Conservation (phyloP, 2,888 invertebrate species). For the Drosophila anceps region DNA sequence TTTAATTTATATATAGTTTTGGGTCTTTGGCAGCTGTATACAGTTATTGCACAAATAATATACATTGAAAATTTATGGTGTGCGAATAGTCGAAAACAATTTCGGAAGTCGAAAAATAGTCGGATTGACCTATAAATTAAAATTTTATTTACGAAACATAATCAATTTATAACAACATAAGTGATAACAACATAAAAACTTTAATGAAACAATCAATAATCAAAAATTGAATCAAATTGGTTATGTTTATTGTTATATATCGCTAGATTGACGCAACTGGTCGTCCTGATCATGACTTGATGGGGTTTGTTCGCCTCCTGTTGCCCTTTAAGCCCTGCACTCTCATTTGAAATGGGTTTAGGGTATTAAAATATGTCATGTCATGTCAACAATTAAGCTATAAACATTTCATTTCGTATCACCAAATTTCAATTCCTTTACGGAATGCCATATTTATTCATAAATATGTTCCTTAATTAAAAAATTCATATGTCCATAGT, state of each 20-base stretch:
- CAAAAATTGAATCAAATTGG: too few relatives aligned
- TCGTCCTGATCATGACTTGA: too few relatives aligned
- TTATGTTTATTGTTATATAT: too few relatives aligned
- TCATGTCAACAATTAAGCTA: too few relatives aligned
- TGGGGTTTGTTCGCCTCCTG: too few relatives aligned
- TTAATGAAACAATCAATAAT: too few relatives aligned
- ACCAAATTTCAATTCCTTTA: background rate
- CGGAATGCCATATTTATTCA: background rate
- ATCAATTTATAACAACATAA: background rate
- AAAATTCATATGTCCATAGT: background rate
- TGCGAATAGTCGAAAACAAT: constrained; percentile 38
- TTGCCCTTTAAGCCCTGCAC: too few relatives aligned
- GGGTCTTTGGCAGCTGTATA: constrained; percentile 11
- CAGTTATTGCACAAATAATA: constrained; percentile 44
- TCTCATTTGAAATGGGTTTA: too few relatives aligned
- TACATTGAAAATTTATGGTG: constrained; percentile 38
- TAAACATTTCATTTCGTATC: background rate
- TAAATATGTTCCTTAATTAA: background rate
- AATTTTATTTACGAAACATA: background rate
- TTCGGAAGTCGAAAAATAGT: constrained; percentile 7
- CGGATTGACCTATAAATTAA: constrained; percentile 1
- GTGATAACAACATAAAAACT: background rate
- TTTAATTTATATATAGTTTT: background rate
- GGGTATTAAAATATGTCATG: too few relatives aligned
- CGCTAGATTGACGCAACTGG: too few relatives aligned